Conservation (phyloP, 2,797 vertebrate species). For the Setipinna tenuifilis region DNA sequence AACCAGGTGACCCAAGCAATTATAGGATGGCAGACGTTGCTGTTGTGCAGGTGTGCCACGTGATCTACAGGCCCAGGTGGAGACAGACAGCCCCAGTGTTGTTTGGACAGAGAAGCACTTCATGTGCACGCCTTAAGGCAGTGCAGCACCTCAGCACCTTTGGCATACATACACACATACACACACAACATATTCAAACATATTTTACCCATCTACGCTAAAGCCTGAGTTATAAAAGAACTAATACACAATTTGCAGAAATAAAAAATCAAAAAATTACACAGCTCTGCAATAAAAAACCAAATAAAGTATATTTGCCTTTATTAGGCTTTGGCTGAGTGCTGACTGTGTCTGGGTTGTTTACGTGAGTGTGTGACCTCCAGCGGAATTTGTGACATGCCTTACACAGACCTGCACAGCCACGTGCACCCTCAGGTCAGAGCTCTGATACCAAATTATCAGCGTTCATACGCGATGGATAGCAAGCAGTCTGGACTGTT, state of each 20-base stretch:
- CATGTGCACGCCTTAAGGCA: background rate
- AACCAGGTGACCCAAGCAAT: background rate
- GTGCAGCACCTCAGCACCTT: background rate
- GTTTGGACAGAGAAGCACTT: background rate
- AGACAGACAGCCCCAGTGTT: background rate
- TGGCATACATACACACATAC: background rate
- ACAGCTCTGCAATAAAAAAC: no score
- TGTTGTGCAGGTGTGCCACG: background rate
- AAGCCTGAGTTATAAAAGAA: no score
- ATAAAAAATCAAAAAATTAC: no score
- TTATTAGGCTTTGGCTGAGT: no score
- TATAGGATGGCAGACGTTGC: background rate
- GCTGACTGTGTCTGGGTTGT: background rate
- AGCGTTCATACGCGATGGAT: background rate
- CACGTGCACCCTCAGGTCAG: background rate
- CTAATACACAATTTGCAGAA: no score
- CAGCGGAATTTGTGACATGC: background rate
- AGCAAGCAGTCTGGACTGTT: background rate
- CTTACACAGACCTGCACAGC: background rate
- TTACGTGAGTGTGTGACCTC: background rate
- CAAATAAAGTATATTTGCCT: no score
- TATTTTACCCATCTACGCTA: no score
- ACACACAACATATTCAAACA: no score
- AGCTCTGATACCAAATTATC: background rate
- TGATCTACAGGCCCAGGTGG: background rate